These are phyloP conservation scores for Gryon sp. DNA, from an alignment of 1,140 invertebrate genomes.

Conservation along the genomic window DNA sequence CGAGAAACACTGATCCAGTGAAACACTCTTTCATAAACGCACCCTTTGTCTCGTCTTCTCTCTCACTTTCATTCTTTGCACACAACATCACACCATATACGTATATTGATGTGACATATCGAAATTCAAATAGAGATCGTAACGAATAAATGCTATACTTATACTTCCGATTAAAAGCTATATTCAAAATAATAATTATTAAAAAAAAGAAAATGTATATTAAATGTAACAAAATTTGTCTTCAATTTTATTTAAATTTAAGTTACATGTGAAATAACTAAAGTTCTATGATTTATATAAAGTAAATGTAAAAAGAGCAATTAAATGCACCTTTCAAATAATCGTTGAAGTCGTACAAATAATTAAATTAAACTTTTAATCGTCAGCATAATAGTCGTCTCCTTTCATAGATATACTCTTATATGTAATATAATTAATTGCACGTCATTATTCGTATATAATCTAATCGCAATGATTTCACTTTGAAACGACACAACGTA, in stretches of 20 bases:
- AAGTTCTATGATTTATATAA: no score
- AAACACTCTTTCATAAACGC: slow-evolving; percentile 43
- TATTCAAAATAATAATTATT: not conserved
- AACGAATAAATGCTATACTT: slow-evolving; percentile 61
- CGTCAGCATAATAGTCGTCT: slow-evolving; percentile 31
- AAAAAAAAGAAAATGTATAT: not conserved
- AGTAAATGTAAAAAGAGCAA: no score
- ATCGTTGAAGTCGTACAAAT: no score
- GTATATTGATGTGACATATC: slow-evolving; percentile 60
- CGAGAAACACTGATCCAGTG: slow-evolving; percentile 73
- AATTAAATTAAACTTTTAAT: slow-evolving; percentile 40
- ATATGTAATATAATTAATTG: slow-evolving; percentile 25
- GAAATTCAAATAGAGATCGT: slow-evolving; percentile 60
- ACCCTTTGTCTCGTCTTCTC: slow-evolving; percentile 31
- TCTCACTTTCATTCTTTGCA: slow-evolving; percentile 54
- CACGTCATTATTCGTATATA: slow-evolving; percentile 31
- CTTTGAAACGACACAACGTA: slow-evolving; percentile 48
- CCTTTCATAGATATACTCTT: slow-evolving; percentile 34
- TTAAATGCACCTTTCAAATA: no score
- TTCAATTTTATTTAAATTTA: no score
- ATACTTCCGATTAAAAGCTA: slow-evolving; percentile 52
- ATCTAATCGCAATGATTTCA: slow-evolving; percentile 46
- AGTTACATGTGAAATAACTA: no score
- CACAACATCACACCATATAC: slow-evolving; percentile 51
- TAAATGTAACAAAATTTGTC: not conserved